A percentile compares a stretch with the other conserved stretches of the same genome.
Conservation (phyloP, 2,113 vertebrate species). For the Genyomyrus donnyi region DNA sequence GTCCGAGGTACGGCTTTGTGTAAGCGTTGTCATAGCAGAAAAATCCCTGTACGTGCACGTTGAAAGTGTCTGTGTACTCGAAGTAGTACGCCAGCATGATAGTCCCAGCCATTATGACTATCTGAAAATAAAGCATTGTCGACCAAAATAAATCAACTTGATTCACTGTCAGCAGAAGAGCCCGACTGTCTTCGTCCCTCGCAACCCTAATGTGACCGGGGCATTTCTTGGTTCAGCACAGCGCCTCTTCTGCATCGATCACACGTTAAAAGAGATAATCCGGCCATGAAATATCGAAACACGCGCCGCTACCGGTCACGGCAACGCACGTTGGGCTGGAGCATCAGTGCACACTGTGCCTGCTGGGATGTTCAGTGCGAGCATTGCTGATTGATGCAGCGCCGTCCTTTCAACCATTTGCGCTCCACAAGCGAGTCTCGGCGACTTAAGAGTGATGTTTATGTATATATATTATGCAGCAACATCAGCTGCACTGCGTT, state of each 20-base stretch:
- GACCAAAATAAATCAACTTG: not conserved
- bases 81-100: conserved; percentile 87
- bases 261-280: conserved; percentile 8
- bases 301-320: not conserved
- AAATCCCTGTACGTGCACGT: conserved; percentile 79
- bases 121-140: conserved; percentile 86
- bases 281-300: not conserved
- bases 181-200: conserved; percentile 27
- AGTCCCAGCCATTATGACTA: conserved; percentile 81
- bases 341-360: not conserved
- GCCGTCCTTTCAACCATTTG: not conserved
- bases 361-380: not conserved
- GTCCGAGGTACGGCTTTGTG: conserved; percentile 78
- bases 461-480: not conserved
- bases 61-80: conserved; percentile 87
- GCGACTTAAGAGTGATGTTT: not conserved
- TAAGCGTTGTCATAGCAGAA: conserved; percentile 77
- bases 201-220: conserved; percentile 27
- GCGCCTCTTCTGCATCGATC: conserved; percentile 35
- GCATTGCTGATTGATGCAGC: not conserved
- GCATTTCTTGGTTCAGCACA: conserved; percentile 40
- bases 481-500: conserved; percentile 5
- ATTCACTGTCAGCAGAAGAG: conserved; percentile 27
- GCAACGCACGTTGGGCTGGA: not conserved
- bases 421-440: not conserved